Conservation (phyloP, 2,888 invertebrate genomes). For the Leptinotarsa haldemani region DNA sequence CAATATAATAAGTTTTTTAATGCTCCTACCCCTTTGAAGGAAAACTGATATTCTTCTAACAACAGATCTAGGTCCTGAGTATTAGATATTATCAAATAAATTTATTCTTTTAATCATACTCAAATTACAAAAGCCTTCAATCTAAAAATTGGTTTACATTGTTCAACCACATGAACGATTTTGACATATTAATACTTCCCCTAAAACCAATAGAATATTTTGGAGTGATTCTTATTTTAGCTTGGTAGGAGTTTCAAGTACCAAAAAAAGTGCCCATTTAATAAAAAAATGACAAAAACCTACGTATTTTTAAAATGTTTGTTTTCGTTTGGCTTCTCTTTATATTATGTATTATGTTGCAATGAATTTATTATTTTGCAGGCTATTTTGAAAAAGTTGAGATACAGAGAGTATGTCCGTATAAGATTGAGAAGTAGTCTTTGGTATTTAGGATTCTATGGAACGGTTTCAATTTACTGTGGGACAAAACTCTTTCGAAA, state of each 20-base stretch:
- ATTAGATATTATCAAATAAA: background rate
- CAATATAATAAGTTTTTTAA: constrained; percentile 34
- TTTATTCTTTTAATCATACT: constrained; percentile 27
- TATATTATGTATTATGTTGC: no score
- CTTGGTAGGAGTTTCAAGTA: no score
- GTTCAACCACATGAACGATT: constrained; percentile 25
- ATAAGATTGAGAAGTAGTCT: constrained; percentile 55
- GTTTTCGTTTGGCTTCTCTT: no score
- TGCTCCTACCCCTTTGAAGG: constrained; percentile 33
- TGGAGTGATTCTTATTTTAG: no score
- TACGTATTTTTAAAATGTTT: no score
- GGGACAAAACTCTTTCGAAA: constrained; percentile 55
- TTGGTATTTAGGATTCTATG: constrained; percentile 60
- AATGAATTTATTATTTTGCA: constrained; percentile 43
- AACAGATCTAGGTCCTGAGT: constrained; percentile 8
- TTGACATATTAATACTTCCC: no score
- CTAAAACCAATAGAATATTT: no score
- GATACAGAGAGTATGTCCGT: constrained; percentile 56
- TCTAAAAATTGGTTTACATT: constrained; percentile 32
- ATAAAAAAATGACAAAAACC: no score
- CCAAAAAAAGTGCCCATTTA: no score
- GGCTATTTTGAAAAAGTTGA: constrained; percentile 56
- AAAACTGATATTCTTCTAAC: constrained; percentile 42
- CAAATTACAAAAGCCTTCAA: constrained; percentile 27
- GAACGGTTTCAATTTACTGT: constrained; percentile 56